phyloP scores from a whole-genome alignment of 1,140 invertebrate genomes.

The Andrena cerasifolii region DNA sequence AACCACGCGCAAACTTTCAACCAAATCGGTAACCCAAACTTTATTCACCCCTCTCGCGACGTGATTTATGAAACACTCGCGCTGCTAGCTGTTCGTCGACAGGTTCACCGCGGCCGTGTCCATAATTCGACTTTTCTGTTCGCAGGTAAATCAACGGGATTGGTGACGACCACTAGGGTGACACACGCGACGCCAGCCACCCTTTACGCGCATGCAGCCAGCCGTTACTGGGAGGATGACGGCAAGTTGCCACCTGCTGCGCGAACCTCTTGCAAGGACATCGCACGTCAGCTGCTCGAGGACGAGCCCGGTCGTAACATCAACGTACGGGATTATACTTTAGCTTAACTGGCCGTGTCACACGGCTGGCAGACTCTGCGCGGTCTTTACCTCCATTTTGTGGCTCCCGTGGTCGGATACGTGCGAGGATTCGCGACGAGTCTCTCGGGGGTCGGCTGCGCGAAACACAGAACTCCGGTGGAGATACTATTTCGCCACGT shows the following conservation, averaged over 20 bases:
- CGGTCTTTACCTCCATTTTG: not conserved
- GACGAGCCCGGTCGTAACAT: constrained; percentile 88
- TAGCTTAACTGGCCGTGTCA: not conserved
- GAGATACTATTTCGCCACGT: too few relatives aligned
- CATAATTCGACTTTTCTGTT: constrained; percentile 42
- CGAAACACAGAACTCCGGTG: too few relatives aligned
- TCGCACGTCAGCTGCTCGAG: constrained; percentile 89
- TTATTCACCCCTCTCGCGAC: too few relatives aligned
- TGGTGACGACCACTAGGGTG: constrained; percentile 91
- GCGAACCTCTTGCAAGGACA: constrained; percentile 85
- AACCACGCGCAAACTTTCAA: too few relatives aligned
- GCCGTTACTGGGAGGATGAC: constrained; percentile 92
- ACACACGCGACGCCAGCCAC: constrained; percentile 92
- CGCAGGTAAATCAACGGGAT: constrained; percentile 84
- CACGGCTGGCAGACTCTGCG: not conserved
- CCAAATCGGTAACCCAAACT: too few relatives aligned
- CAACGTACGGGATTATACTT: constrained; percentile 80
- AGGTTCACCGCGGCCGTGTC: not conserved
- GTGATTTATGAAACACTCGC: constrained; percentile 57
- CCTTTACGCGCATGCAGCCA: constrained; percentile 90
- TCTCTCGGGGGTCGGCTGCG: too few relatives aligned
- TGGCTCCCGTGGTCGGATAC: constrained; percentile 1
- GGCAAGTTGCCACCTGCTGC: constrained; percentile 84
- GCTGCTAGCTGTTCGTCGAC: constrained; percentile 6
- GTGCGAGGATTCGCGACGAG: not conserved